These are phyloP conservation scores for Pelobates fuscus DNA, from an alignment of 2,113 vertebrate genomes.

Conservation along the genomic window DNA sequence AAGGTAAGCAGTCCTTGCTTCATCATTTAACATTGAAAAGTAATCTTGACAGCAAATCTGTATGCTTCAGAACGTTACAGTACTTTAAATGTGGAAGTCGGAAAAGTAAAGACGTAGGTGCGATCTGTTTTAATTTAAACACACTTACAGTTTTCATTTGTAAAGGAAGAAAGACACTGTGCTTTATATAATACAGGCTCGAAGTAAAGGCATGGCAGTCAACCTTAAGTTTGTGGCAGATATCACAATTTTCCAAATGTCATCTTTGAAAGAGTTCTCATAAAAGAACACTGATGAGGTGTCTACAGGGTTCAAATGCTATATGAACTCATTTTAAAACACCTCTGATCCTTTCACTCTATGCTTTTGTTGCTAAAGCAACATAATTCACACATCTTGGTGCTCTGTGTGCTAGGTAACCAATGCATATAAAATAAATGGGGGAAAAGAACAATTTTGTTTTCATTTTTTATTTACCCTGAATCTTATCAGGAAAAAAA, in stretches of 20 bases:
- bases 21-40: slow-evolving; percentile 42
- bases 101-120: slow-evolving; percentile 16
- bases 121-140: slow-evolving; percentile 46
- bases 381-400: slow-evolving; percentile 54
- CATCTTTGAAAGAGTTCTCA: slow-evolving; percentile 75
- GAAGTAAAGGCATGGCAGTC: slow-evolving; percentile 63
- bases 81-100: slow-evolving; percentile 5
- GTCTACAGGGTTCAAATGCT: slow-evolving; percentile 64
- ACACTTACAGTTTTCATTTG: slow-evolving; percentile 46
- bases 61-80: slow-evolving; percentile 6
- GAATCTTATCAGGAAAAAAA: background rate
- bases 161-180: slow-evolving; percentile 39
- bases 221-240: slow-evolving; percentile 63
- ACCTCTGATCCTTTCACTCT: slow-evolving; percentile 67
- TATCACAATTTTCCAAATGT: slow-evolving; percentile 75
- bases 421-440: background rate
- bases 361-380: slow-evolving; percentile 60
- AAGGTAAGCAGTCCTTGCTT: slow-evolving; percentile 30
- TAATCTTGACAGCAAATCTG: slow-evolving; percentile 37
- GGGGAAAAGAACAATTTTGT: background rate
- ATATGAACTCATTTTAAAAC: slow-evolving; percentile 75
- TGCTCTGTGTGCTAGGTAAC: slow-evolving; percentile 52
- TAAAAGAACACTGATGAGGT: slow-evolving; percentile 67
- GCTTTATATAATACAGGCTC: slow-evolving; percentile 27
- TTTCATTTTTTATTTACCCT: background rate